Percentiles rank a stretch among this genome's conserved stretches.
Evolutionary conservation across 2,113 vertebrate genomes (phyloP).

Genomic region (Bettongia penicillata): DNA sequence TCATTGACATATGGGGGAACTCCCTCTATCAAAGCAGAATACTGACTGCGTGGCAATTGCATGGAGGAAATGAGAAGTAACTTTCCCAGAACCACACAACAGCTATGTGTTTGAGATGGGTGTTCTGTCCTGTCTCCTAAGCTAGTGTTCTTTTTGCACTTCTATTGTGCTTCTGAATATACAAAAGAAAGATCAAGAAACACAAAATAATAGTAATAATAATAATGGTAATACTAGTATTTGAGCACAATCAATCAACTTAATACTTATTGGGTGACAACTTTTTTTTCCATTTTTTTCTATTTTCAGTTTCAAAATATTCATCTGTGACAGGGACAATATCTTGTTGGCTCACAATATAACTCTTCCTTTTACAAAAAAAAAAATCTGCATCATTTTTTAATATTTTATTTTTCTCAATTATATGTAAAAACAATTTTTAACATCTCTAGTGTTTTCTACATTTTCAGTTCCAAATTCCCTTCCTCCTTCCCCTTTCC

Average conservation of each 20-base stretch:
- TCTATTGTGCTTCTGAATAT: not conserved
- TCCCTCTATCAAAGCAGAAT: not conserved
- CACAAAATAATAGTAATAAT: not conserved
- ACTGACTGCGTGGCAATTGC: not conserved
- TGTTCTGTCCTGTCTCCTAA: not conserved
- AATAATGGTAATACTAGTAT: not conserved
- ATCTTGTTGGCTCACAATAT: slow-evolving; percentile 42
- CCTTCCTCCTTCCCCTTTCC: not conserved
- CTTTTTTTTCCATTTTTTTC: slow-evolving; percentile 58
- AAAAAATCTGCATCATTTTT: no score
- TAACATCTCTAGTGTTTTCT: not conserved
- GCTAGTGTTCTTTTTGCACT: not conserved
- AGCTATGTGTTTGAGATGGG: not conserved
- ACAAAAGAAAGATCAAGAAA: not conserved
- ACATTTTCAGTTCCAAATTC: not conserved
- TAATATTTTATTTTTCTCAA: not conserved
- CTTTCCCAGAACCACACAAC: not conserved
- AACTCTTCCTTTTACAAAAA: not conserved
- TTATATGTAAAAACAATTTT: not conserved
- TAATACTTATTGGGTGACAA: not conserved
- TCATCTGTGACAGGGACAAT: not conserved
- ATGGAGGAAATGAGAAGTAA: not conserved
- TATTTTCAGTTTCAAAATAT: slow-evolving; percentile 48
- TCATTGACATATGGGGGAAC: not conserved
- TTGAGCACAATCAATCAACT: slow-evolving; percentile 49